Evolutionary conservation across 2,113 vertebrate species (phyloP), one percentile per base, ranked within the genome.

Genomic region (Pycnonotus jocosus): DNA sequence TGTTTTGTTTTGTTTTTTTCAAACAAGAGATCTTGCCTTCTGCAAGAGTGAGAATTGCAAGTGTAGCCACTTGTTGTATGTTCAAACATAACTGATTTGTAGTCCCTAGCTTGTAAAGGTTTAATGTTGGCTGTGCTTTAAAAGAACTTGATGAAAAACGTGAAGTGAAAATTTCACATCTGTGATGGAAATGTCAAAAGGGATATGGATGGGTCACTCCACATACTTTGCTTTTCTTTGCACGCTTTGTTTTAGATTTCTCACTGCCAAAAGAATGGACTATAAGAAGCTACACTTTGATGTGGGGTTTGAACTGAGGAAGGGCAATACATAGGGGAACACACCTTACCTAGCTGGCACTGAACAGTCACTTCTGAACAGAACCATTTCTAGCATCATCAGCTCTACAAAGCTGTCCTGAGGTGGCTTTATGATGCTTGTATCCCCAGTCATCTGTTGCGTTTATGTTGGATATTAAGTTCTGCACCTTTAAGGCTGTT

Each of bases 271-370:
- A 51, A 40, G 11, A 50, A 53, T 2, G 4, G 30, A 17, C 24
- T 72, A 2, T 3, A 40, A 28, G 19, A 22, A 94, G 16, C 28
- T 42, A 27, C 0, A 0, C 23, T 89, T 44, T 40, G 18, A 13
- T 15, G 30, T 42, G n/a, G 27, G 30, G 8, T 31, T 81, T 73
- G n/a, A 73, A 14, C 1, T 53, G 42, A 17, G 28, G n/a, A 64
- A 81, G 25, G 11, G 7, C 9, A 44, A 21, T 18, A 42, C 33
- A 5, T 7, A 38, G 1, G 5, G 51, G 57, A 42, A 4, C 9
- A 40, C 13, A 23, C 8, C 2, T 17, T 31, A 37, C 37, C 4
- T 2, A 64, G 61, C 51, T 51, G 66, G 27, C 54, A n/a, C 6
- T 66, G 47, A 62, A 27, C 9, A 20, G 21, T 19, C 16, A 3